Conservation (phyloP, 2,113 vertebrate species). For the Microtus ochrogaster region DNA sequence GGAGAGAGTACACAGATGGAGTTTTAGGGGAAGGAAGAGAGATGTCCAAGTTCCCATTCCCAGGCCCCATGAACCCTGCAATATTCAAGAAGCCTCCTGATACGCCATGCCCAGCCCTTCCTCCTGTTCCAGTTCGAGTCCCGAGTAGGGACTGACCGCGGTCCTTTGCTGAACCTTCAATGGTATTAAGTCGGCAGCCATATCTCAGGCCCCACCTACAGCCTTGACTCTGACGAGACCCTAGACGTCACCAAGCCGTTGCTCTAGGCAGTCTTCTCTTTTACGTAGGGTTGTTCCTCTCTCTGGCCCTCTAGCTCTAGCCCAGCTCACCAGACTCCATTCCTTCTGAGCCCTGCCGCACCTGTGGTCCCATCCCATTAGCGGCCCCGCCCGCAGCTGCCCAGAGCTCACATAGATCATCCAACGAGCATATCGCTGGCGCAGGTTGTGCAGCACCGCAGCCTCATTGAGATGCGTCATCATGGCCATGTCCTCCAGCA, state of each 20-base stretch:
- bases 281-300: neutral
- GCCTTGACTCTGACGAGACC: neutral
- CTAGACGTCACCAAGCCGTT: neutral
- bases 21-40: neutral
- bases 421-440: constrained; percentile 92
- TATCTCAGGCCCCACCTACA: neutral
- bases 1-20: neutral
- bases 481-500: constrained; percentile 98
- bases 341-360: neutral
- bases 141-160: too few relatives aligned
- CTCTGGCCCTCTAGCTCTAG: too few relatives aligned
- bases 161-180: neutral
- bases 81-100: neutral
- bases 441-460: constrained; percentile 92
- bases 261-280: rapidly evolving
- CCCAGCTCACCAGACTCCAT: neutral
- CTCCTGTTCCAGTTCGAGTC: neutral
- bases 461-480: constrained; percentile 96
- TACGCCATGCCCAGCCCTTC: neutral
- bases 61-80: neutral
- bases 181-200: neutral
- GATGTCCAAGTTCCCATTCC: neutral
- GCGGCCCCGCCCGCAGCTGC: rapidly evolving
- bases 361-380: rapidly evolving
- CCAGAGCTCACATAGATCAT: constrained; percentile 94